These are phyloP conservation scores for Eunapius fragilis DNA, from an alignment of 37 sponge, comb jelly and placozoan species.

Conservation along the genomic window DNA sequence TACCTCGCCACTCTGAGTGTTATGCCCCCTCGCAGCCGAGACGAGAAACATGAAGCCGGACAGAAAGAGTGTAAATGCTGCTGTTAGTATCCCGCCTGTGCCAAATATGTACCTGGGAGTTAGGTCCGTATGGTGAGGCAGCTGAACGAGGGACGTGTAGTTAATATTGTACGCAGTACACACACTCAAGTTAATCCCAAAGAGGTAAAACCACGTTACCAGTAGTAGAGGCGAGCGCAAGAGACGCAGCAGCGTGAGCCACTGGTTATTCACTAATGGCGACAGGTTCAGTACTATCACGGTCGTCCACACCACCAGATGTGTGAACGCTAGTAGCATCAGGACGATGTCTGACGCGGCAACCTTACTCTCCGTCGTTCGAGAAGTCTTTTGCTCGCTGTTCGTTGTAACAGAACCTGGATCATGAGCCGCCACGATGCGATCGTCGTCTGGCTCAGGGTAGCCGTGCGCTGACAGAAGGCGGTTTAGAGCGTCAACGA, in stretches of 20 bases:
- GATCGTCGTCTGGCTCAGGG: too few relatives aligned
- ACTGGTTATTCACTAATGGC: background rate
- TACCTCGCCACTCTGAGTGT: conserved; percentile 8
- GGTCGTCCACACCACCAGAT: too few relatives aligned
- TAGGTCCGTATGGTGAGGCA: conserved; percentile 27
- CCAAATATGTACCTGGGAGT: conserved; percentile 49
- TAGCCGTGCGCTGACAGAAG: too few relatives aligned
- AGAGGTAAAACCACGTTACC: conserved; percentile 56
- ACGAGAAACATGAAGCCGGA: conserved; percentile 4
- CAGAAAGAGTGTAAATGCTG: conserved; percentile 21
- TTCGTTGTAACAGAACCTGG: too few relatives aligned
- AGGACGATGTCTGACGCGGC: too few relatives aligned
- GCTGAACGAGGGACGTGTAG: conserved; percentile 60
- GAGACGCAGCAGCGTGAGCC: conserved; percentile 55
- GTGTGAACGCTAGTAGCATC: too few relatives aligned
- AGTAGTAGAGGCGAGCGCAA: conserved; percentile 69
- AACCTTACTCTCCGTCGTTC: too few relatives aligned
- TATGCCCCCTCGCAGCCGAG: background rate
- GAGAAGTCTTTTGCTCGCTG: too few relatives aligned
- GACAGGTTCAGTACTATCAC: too few relatives aligned
- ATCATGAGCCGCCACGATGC: too few relatives aligned
- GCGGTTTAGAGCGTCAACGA: too few relatives aligned
- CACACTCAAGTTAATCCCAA: conserved; percentile 62
- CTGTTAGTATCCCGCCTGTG: conserved; percentile 39
- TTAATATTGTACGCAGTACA: conserved; percentile 57